These are phyloP conservation scores for Neopelma chrysocephalum DNA, from an alignment of 2,797 vertebrate genomes.

Conservation along the genomic window DNA sequence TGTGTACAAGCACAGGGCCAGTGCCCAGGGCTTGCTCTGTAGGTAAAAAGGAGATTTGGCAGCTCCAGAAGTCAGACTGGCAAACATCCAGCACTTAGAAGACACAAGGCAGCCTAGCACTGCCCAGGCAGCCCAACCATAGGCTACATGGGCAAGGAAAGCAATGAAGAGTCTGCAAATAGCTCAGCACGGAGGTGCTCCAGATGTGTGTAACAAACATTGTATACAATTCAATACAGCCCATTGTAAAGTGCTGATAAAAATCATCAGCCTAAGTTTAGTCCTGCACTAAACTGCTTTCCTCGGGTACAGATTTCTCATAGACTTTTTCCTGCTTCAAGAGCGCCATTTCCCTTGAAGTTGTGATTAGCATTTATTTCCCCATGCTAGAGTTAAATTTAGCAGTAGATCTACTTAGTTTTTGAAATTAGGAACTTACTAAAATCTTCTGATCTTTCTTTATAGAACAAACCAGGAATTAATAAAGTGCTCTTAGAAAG, in stretches of 20 bases:
- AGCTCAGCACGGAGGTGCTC: not conserved
- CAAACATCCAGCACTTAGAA: not conserved
- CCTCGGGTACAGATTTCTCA: not conserved
- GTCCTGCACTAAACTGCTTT: not conserved
- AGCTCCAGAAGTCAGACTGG: not conserved
- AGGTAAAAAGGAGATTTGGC: not conserved
- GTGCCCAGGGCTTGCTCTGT: not conserved
- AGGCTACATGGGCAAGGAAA: not conserved
- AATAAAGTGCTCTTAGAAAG: not conserved
- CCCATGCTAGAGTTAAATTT: not conserved
- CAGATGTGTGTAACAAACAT: not conserved
- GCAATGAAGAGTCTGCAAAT: not conserved
- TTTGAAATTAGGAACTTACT: not conserved
- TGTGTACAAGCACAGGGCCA: not conserved
- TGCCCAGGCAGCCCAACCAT: not conserved
- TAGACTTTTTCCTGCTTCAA: not conserved
- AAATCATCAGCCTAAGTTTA: not conserved
- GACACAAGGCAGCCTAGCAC: not conserved
- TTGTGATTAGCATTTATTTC: not conserved
- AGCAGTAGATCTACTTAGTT: not conserved
- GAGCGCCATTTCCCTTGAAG: not conserved
- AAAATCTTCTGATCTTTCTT: not conserved
- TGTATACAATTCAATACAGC: rapidly evolving
- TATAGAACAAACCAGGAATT: not conserved
- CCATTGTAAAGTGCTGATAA: not conserved